phyloP scores from a whole-genome alignment of 2,888 invertebrate genomes.

The Entomobrya multifasciata region DNA sequence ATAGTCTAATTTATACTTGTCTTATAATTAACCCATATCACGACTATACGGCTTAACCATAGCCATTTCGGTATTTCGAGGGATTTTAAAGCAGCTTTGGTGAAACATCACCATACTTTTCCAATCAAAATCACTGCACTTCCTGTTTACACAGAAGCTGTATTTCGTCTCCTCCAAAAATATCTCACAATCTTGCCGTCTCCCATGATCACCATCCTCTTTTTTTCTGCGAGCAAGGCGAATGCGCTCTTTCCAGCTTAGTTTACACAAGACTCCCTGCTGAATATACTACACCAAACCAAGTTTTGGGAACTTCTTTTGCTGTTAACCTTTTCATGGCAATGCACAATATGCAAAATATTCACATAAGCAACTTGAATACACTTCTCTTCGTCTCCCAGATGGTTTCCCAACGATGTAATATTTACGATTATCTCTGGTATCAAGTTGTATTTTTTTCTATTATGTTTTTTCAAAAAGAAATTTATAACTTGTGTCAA shows the following conservation, averaged over 20 bases:
- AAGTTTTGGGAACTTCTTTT: not conserved
- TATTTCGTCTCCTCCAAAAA: slow-evolving; percentile 63
- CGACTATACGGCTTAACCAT: slow-evolving; percentile 19
- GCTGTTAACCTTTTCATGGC: not conserved
- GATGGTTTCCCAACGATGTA: slow-evolving; percentile 13
- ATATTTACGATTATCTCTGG: slow-evolving; percentile 39
- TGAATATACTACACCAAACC: not conserved
- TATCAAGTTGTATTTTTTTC: not conserved
- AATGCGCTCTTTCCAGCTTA: slow-evolving; percentile 14
- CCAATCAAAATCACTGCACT: slow-evolving; percentile 58
- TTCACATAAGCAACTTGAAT: slow-evolving; percentile 6
- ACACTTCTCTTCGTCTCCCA: slow-evolving; percentile 31
- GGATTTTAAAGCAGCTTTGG: not conserved
- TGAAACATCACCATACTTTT: slow-evolving; percentile 39
- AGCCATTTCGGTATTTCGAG: slow-evolving; percentile 47
- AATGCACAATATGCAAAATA: slow-evolving; percentile 30
- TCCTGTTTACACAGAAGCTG: slow-evolving; percentile 29
- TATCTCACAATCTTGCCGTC: slow-evolving; percentile 52
- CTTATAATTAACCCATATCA: slow-evolving; percentile 52
- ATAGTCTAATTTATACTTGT: not conserved
- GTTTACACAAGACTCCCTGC: not conserved
- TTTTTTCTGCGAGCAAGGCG: slow-evolving; percentile 53
- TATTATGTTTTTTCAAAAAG: not conserved
- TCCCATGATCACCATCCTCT: slow-evolving; percentile 43
- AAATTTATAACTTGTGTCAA: slow-evolving; percentile 12